These are phyloP conservation scores for Pachypanchax playfairii DNA, from an alignment of 2,113 vertebrate genomes.

Conservation along the genomic window DNA sequence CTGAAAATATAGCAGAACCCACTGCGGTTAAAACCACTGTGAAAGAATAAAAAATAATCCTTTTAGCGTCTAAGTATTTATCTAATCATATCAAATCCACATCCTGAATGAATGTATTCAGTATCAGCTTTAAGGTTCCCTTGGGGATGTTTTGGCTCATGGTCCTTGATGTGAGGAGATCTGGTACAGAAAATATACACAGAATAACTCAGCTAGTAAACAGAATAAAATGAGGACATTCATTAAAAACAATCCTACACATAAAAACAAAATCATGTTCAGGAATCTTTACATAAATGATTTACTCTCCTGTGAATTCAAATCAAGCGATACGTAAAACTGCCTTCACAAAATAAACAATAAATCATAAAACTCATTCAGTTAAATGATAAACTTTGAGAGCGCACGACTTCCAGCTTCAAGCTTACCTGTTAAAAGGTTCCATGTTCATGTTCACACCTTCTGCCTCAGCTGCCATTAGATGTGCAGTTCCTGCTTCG, in stretches of 20 bases:
- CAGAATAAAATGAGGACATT: neutral
- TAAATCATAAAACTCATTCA: neutral
- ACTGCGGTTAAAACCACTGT: constrained; percentile 19
- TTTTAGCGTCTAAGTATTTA: neutral
- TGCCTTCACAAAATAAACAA: neutral
- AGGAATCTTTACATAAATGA: too few species aligned
- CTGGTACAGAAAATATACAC: constrained; percentile 20
- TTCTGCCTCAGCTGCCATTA: constrained; percentile 77
- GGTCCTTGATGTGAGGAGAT: constrained; percentile 12
- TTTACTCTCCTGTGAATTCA: neutral
- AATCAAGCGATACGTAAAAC: neutral
- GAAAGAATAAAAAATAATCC: constrained; percentile 34
- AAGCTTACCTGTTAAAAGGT: constrained; percentile 61
- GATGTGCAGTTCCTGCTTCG: constrained; percentile 8
- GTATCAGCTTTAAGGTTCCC: neutral
- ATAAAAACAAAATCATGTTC: too few species aligned
- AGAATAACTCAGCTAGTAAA: neutral
- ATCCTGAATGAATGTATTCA: constrained; percentile 12
- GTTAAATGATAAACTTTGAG: neutral
- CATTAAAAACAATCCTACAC: neutral
- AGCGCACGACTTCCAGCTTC: neutral
- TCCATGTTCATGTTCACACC: too few species aligned
- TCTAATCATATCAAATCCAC: constrained; percentile 5
- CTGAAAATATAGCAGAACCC: constrained; percentile 27
- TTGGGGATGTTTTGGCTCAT: neutral